Base-by-base conservation (phyloP, 2,113 vertebrate species). In the Strix uralensis region DNA sequence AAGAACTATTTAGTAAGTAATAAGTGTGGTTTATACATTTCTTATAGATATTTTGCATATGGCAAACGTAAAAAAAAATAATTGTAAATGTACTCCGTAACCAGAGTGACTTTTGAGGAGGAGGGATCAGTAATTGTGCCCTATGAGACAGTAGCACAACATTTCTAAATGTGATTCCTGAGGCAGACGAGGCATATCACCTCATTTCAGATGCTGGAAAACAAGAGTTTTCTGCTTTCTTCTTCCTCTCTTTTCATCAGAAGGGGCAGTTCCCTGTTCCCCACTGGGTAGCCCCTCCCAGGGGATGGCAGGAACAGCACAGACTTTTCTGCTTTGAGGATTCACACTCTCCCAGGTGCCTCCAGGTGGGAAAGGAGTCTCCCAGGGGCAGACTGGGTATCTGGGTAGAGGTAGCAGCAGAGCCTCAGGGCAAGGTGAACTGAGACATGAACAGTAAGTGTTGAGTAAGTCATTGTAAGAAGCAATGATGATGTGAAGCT, bases 371-470 rank as follows among this genome's bases (percentile, higher is more conserved):
- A 77, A 72, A 65, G 49, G 65, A 66, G 30, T 34, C 55, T 85
- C n/a, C 42, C 6, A 38, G 40, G 47, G 51, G 13, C 22, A 63
- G 46, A 29, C 10, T 62, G n/a, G 27, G 26, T 0, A 0, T 30
- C 34, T 51, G 42, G 13, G 32, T 69, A 38, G 17, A n/a, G 46
- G 32, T 29, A 81, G 72, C 22, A 84, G n/a, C 20, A 58, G 55
- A 81, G 25, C 47, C 59, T 44, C 20, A 51, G 52, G 58, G 27
- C 52, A 66, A 38, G 46, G 40, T 42, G 70, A 57, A 25, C 40
- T 25, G 42, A 21, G 36, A 30, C 29, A 8, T 7, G 32, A 77
- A 30, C n/a, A 27, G 7, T 46, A 52, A 46, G 13, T 52, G 10
- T 49, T 70, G 46, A 73, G 47, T 83, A 51, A 62, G 26, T 55